Evolutionary conservation across 1,140 invertebrate species (phyloP).

Genomic region (Cotesia vestalis): DNA sequence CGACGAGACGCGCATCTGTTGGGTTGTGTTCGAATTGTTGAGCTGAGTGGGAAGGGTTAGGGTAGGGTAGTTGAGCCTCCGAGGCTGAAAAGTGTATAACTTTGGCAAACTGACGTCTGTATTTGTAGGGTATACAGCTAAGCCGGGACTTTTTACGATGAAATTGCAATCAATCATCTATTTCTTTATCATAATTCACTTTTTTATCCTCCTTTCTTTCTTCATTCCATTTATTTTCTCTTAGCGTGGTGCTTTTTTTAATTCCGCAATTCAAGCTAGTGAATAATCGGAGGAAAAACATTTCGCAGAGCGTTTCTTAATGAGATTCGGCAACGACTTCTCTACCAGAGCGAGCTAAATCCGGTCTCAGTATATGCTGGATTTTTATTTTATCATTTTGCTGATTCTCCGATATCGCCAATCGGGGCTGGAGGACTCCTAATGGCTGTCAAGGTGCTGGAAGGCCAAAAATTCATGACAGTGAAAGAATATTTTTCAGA

Average conservation of each 20-base stretch:
- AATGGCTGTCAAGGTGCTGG: constrained; percentile 22
- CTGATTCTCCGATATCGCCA: constrained; percentile 28
- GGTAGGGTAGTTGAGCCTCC: background rate
- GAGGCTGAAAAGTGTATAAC: constrained; percentile 24
- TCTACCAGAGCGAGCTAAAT: constrained; percentile 20
- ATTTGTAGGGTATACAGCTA: constrained; percentile 11
- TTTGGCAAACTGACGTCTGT: constrained; percentile 23
- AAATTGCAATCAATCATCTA: constrained; percentile 20
- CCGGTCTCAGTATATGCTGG: background rate
- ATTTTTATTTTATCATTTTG: background rate
- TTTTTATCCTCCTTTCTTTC: background rate
- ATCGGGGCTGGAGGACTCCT: constrained; percentile 27
- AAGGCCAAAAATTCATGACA: too few species aligned
- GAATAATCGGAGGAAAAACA: constrained; percentile 34
- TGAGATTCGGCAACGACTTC: constrained; percentile 34
- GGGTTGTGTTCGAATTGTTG: constrained; percentile 55
- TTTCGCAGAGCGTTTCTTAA: constrained; percentile 27
- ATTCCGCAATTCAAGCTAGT: constrained; percentile 24
- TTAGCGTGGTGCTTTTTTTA: background rate
- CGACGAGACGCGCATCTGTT: constrained; percentile 55
- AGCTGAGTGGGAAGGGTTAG: constrained; percentile 34
- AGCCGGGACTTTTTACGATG: background rate
- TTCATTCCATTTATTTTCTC: background rate
- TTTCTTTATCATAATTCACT: constrained; percentile 20
- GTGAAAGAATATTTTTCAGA: too few species aligned